These are phyloP conservation scores for Luehdorfia chinensis DNA, from an alignment of 1,140 invertebrate genomes.

Conservation along the genomic window DNA sequence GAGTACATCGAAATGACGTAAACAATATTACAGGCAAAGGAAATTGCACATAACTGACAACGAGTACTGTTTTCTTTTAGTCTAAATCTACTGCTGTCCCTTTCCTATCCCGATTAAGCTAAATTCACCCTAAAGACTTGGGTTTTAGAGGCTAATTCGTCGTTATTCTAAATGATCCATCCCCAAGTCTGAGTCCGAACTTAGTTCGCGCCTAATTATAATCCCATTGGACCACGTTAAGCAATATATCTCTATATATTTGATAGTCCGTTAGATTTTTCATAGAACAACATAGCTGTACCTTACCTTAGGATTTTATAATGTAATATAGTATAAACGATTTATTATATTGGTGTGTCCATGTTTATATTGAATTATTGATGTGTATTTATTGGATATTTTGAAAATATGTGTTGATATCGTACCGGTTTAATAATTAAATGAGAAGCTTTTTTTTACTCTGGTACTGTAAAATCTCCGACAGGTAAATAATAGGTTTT, in stretches of 20 bases:
- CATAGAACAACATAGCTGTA: conserved; percentile 57
- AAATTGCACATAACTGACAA: no score
- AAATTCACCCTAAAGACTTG: conserved; percentile 1
- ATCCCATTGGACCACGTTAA: conserved; percentile 72
- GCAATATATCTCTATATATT: conserved; percentile 63
- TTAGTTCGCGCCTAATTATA: conserved; percentile 55
- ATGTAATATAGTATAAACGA: conserved; percentile 20
- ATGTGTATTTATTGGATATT: conserved; percentile 25
- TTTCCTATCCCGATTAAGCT: not conserved
- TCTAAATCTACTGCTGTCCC: conserved; percentile 23
- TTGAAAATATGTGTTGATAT: conserved; percentile 1
- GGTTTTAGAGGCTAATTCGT: conserved; percentile 11
- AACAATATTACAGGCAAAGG: no score
- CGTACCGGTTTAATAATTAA: no score
- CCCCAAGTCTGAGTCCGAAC: conserved; percentile 43
- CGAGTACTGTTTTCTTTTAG: no score
- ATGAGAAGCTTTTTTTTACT: no score
- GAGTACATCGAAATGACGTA: no score
- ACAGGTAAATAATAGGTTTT: no score
- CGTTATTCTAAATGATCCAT: conserved; percentile 20
- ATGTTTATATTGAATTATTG: conserved; percentile 32
- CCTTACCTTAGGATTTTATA: conserved; percentile 68
- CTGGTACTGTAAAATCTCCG: no score
- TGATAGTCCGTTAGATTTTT: conserved; percentile 56
- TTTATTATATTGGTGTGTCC: conserved; percentile 24